Conservation (phyloP, 2,888 invertebrate species). For the Acanthosepion lycidas region DNA sequence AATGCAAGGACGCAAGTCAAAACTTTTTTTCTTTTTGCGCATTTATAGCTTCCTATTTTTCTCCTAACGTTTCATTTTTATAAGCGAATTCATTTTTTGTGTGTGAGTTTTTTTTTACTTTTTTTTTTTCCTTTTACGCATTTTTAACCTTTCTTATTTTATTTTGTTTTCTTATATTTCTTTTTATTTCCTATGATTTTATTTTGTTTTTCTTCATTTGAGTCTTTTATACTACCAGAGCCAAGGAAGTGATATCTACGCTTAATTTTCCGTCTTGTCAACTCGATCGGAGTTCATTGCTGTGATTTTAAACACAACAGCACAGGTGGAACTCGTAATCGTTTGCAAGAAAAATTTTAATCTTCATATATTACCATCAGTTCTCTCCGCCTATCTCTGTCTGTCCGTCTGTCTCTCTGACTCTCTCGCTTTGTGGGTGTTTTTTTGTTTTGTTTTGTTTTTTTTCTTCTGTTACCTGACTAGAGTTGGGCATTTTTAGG, state of each 20-base stretch:
- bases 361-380: not conserved
- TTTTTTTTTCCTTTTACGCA: not conserved
- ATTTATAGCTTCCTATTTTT: not conserved
- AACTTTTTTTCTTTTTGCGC: not conserved
- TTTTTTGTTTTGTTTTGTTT: not conserved
- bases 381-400: not conserved
- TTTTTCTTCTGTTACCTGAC: not conserved
- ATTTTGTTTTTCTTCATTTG: not conserved
- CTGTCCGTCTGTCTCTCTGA: not conserved
- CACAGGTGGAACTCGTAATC: constrained; percentile 13
- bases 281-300: not conserved
- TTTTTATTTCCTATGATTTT: not conserved
- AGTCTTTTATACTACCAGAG: not conserved
- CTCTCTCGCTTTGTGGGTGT: not conserved
- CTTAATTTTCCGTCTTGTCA: constrained; percentile 1
- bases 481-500: not conserved
- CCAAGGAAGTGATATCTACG: constrained; percentile 33
- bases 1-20: not conserved
- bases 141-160: not conserved
- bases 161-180: not conserved
- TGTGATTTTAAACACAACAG: constrained; percentile 33
- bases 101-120: not conserved
- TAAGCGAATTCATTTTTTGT: not conserved
- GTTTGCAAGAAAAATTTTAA: not conserved
- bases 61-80: not conserved